These are phyloP conservation scores for Euura lappo DNA, from an alignment of 1,140 invertebrate species.

Conservation along the genomic window DNA sequence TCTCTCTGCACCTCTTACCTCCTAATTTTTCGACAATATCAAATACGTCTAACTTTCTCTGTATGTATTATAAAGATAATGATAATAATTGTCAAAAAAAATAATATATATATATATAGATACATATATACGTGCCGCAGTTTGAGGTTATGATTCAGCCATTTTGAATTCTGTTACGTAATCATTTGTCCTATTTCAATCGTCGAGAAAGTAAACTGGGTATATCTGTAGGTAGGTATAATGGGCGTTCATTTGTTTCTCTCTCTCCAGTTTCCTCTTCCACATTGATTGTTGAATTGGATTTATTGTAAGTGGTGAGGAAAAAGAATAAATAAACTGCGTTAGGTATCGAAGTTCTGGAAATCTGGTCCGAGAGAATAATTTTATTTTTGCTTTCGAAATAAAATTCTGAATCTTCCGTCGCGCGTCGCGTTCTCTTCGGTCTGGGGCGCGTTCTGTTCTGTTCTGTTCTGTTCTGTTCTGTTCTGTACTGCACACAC, in stretches of 20 bases:
- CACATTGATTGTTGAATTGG: no score
- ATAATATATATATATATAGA: no score
- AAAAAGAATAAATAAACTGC: no score
- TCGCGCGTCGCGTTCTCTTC: not conserved
- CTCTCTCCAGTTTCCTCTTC: no score
- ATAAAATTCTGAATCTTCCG: not conserved
- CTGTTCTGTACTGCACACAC: not conserved
- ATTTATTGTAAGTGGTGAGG: no score
- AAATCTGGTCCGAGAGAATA: no score
- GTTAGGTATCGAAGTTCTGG: no score
- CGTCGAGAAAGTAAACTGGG: not conserved
- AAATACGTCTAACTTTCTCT: not conserved
- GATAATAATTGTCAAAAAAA: not conserved
- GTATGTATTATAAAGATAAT: not conserved
- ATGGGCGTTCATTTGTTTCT: no score
- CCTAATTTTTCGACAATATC: no score
- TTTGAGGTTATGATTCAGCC: not conserved
- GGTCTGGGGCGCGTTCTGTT: no score
- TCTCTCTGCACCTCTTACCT: no score
- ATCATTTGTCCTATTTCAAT: conserved; percentile 1
- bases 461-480: not conserved
- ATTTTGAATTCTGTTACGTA: not conserved
- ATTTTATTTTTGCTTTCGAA: not conserved
- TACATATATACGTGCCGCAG: no score
- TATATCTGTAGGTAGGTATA: not conserved